Conservation (phyloP, 2,113 vertebrate genomes). For the Thunnus maccoyii region DNA sequence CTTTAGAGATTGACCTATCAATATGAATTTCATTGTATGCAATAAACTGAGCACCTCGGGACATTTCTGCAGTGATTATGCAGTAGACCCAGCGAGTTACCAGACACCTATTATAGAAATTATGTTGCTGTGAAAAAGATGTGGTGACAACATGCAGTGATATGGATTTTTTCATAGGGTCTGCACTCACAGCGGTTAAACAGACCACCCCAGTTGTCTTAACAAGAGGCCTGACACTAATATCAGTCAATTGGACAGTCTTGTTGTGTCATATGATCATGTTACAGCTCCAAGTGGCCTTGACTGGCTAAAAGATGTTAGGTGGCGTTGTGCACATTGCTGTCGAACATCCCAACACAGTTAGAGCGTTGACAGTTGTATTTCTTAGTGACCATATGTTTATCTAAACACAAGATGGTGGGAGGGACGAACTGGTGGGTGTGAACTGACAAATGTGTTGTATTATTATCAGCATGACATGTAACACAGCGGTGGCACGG, state of each 20-base stretch:
- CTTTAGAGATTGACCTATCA: conserved; percentile 37
- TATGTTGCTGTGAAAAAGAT: conserved; percentile 51
- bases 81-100: conserved; percentile 21
- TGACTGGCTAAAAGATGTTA: conserved; percentile 54
- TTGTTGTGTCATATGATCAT: conserved; percentile 50
- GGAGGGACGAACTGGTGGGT: conserved; percentile 32
- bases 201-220: conserved; percentile 30
- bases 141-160: conserved; percentile 47
- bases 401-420: conserved; percentile 55
- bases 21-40: conserved; percentile 41
- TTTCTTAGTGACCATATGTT: conserved; percentile 58
- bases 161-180: conserved; percentile 45
- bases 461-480: conserved; percentile 58
- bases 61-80: conserved; percentile 53
- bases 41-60: conserved; percentile 33
- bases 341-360: conserved; percentile 43
- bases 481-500: conserved; percentile 51
- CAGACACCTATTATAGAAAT: conserved; percentile 64
- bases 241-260: conserved; percentile 72
- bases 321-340: conserved; percentile 37
- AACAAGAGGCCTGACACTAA: conserved; percentile 76
- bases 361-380: conserved; percentile 59
- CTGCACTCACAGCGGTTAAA: conserved; percentile 32
- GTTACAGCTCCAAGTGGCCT: conserved; percentile 54
- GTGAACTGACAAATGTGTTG: conserved; percentile 70